Percentiles rank a stretch among this genome's conserved stretches.
phyloP scores from a whole-genome alignment of 2,113 vertebrate genomes.

The Glaucidium brasilianum region DNA sequence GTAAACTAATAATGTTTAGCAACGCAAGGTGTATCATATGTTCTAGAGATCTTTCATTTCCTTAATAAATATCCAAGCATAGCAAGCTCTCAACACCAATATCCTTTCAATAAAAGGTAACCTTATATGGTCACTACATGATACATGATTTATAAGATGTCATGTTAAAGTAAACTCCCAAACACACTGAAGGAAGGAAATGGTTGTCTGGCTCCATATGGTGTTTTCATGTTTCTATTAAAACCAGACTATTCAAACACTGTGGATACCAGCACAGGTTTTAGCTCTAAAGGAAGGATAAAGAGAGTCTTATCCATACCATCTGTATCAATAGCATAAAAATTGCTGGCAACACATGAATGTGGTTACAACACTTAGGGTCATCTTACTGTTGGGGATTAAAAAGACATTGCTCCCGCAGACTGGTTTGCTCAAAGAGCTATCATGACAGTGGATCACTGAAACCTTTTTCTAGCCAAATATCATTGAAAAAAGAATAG shows the following conservation, averaged over 20 bases:
- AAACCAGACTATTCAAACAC: constrained; percentile 55
- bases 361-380: constrained; percentile 29
- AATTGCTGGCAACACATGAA: constrained; percentile 13
- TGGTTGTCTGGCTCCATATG: constrained; percentile 53
- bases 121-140: constrained; percentile 59
- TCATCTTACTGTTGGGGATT: constrained; percentile 14
- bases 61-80: constrained; percentile 57
- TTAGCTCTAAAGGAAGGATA: neutral
- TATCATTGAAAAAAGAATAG: neutral
- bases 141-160: constrained; percentile 71
- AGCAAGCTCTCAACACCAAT: constrained; percentile 52
- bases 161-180: constrained; percentile 57
- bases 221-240: constrained; percentile 64
- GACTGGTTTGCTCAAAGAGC: neutral
- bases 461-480: neutral
- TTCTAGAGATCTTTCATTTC: constrained; percentile 60
- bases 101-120: constrained; percentile 66
- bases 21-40: neutral
- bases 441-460: neutral
- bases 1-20: constrained; percentile 54
- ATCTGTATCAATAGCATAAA: constrained; percentile 52
- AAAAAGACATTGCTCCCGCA: neutral
- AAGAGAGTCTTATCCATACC: constrained; percentile 24
- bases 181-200: constrained; percentile 47
- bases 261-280: constrained; percentile 18